Conservation (phyloP, 2,113 vertebrate species). For the Rhinoderma darwinii region DNA sequence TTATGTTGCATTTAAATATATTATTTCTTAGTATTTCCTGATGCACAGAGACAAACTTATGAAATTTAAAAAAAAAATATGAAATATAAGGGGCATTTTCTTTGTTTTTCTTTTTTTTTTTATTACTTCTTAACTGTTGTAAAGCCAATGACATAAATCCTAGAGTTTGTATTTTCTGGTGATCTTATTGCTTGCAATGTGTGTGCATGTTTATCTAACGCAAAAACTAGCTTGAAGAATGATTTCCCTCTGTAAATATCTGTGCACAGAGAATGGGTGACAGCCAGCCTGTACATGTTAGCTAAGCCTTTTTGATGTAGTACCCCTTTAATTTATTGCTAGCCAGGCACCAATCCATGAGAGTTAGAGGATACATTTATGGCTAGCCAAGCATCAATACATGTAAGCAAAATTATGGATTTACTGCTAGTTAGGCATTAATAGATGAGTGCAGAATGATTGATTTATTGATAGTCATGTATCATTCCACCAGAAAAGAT, state of each 20-base stretch:
- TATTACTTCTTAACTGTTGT: not conserved
- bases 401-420: conserved; percentile 28
- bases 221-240: conserved; percentile 11
- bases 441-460: conserved; percentile 45
- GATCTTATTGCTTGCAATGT: conserved; percentile 1
- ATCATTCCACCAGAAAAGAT: conserved; percentile 28
- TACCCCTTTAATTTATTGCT: conserved; percentile 22
- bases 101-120: not conserved
- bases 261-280: not conserved
- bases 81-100: not conserved
- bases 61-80: not conserved
- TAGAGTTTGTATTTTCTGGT: not conserved
- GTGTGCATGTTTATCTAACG: conserved; percentile 17
- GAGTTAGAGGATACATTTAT: conserved; percentile 17
- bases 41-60: not conserved
- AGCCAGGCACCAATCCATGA: conserved; percentile 22
- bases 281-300: not conserved
- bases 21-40: not conserved
- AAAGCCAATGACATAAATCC: conserved; percentile 10
- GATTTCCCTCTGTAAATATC: conserved; percentile 19
- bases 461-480: conserved; percentile 43
- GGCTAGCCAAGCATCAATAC: conserved; percentile 36
- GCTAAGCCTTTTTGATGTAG: conserved; percentile 26
- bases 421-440: conserved; percentile 41
- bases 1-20: not conserved